Conservation (phyloP, 2,888 invertebrate genomes). For the Griposia aprilina region DNA sequence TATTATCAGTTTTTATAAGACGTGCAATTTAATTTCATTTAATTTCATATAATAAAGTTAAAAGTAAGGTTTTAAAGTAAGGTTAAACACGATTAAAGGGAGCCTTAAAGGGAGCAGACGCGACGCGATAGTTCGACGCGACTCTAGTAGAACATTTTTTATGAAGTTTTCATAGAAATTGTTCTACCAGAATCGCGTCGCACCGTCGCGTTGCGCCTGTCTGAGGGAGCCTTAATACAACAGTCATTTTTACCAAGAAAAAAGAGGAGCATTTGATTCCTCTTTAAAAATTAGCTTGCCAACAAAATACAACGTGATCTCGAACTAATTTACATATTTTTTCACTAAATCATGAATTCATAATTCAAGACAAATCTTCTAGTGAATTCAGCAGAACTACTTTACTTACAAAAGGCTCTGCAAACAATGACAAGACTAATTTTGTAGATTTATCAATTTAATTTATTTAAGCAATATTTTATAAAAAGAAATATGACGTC, state of each 20-base stretch:
- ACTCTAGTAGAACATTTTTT: no score
- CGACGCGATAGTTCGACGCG: no score
- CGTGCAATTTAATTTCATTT: background rate
- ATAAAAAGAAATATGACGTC: slow-evolving; percentile 27
- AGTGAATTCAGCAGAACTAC: slow-evolving; percentile 19
- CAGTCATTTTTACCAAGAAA: background rate
- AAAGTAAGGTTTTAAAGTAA: no score
- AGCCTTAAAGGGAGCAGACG: no score
- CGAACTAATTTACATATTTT: slow-evolving; percentile 38
- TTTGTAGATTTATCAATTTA: slow-evolving; percentile 40
- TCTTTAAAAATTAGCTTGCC: background rate
- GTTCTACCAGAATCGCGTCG: no score
- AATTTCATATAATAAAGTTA: no score
- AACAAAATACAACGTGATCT: slow-evolving; percentile 31
- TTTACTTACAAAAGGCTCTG: slow-evolving; percentile 38
- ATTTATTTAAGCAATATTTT: slow-evolving; percentile 16
- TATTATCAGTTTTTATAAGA: background rate
- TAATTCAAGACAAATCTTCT: slow-evolving; percentile 4
- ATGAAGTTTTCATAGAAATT: no score
- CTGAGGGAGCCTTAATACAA: no score
- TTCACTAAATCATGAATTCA: slow-evolving; percentile 1
- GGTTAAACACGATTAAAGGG: background rate
- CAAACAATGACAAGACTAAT: slow-evolving; percentile 35
- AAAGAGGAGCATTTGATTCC: background rate
- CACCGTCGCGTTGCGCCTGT: no score